Percentiles rank a stretch among this genome's conserved stretches.
These are phyloP conservation scores for Leucophenga varia DNA, from an alignment of 1,140 invertebrate species.

Conservation along the genomic window DNA sequence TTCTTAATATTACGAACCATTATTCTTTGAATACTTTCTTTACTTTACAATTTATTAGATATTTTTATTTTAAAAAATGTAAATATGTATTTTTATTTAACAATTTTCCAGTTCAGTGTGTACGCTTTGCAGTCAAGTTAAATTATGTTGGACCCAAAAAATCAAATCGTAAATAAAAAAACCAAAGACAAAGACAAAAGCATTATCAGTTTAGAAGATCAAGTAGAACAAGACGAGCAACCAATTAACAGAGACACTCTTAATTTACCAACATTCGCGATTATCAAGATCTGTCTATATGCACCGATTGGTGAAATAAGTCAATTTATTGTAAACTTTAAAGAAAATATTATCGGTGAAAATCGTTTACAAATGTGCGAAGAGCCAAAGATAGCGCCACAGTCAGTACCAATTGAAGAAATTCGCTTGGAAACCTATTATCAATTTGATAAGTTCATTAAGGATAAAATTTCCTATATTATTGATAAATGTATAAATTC, in stretches of 20 bases:
- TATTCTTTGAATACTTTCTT: too few species aligned
- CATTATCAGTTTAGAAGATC: too few species aligned
- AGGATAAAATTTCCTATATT: slow-evolving; percentile 23
- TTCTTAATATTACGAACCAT: too few species aligned
- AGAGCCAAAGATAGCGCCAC: not conserved
- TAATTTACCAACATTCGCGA: slow-evolving; percentile 34
- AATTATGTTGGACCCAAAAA: slow-evolving; percentile 16
- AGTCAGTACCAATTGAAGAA: not conserved
- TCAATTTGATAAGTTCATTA: slow-evolving; percentile 26
- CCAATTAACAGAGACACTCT: too few species aligned
- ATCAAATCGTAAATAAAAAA: too few species aligned
- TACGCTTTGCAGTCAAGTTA: slow-evolving; percentile 35
- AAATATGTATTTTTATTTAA: not conserved
- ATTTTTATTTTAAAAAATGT: too few species aligned
- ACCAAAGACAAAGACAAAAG: too few species aligned
- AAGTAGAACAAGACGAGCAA: too few species aligned
- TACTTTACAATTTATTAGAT: too few species aligned
- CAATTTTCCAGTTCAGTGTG: slow-evolving; percentile 20
- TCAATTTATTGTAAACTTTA: slow-evolving; percentile 27
- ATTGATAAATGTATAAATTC: slow-evolving; percentile 19
- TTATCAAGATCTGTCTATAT: slow-evolving; percentile 28
- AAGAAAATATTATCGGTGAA: slow-evolving; percentile 24
- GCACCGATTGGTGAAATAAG: slow-evolving; percentile 27
- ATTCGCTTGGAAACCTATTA: slow-evolving; percentile 16
- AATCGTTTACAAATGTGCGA: slow-evolving; percentile 32